Conservation (phyloP, 2,113 vertebrate genomes). For the Brachyistius frenatus region DNA sequence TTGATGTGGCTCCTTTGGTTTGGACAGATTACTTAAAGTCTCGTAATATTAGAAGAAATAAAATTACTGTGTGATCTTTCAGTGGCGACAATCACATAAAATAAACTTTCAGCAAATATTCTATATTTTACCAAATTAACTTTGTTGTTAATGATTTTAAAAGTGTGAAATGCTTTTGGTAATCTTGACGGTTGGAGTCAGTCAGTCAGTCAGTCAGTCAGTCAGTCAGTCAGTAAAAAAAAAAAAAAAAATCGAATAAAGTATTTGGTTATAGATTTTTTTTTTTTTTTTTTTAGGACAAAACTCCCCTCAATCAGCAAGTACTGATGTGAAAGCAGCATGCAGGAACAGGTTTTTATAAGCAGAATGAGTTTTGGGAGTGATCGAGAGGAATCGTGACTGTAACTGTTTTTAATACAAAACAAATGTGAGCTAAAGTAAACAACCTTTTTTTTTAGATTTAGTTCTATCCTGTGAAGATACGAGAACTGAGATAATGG, state of each 20-base stretch:
- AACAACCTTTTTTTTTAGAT: background rate
- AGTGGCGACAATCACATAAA: background rate
- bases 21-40: slow-evolving; percentile 5
- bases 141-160: background rate
- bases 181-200: background rate
- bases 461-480: background rate
- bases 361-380: background rate
- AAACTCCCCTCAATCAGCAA: background rate
- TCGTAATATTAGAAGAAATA: background rate
- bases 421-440: background rate
- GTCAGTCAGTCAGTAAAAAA: background rate
- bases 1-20: background rate
- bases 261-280: too few relatives aligned
- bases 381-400: background rate
- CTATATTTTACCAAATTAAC: background rate
- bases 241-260: too few relatives aligned
- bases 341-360: background rate
- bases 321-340: background rate
- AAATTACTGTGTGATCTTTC: background rate
- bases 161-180: background rate
- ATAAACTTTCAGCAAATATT: background rate
- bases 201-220: background rate
- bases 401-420: background rate
- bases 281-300: background rate
- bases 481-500: background rate